These are phyloP conservation scores for Agrilus planipennis DNA, from an alignment of 1,140 invertebrate genomes.

Conservation along the genomic window DNA sequence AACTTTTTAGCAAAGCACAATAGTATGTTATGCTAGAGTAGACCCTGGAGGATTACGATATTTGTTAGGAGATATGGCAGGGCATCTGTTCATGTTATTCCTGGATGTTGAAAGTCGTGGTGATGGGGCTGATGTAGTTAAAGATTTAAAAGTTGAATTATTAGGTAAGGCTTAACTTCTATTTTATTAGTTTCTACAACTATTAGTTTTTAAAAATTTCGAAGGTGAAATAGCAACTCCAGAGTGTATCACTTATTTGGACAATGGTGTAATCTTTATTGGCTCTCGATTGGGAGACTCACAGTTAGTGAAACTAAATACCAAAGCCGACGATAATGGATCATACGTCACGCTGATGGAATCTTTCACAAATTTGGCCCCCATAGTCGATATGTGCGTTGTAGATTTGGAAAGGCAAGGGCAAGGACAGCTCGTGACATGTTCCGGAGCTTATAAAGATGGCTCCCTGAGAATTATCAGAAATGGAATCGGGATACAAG, in stretches of 20 bases:
- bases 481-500: conserved; percentile 89
- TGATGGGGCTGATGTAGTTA: conserved; percentile 64
- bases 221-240: conserved; percentile 87
- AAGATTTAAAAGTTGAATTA: conserved; percentile 87
- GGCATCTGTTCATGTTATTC: conserved; percentile 93
- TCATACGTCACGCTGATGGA: conserved; percentile 93
- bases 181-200: too few species aligned
- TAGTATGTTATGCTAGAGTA: conserved; percentile 89
- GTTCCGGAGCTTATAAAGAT: conserved; percentile 94
- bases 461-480: conserved; percentile 92
- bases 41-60: conserved; percentile 86
- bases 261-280: conserved; percentile 96
- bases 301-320: conserved; percentile 85
- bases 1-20: conserved; percentile 70
- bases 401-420: conserved; percentile 94
- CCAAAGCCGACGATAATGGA: conserved; percentile 69
- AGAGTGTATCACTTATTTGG: conserved; percentile 96
- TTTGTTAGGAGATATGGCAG: conserved; percentile 88
- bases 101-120: conserved; percentile 73
- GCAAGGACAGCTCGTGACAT: conserved; percentile 95
- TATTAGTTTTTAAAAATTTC: conserved; percentile 2
- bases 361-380: conserved; percentile 92
- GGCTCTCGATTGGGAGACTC: conserved; percentile 95
- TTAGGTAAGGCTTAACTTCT: conserved; percentile 62
- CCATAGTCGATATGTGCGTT: conserved; percentile 96